Percentiles rank a stretch among this genome's conserved stretches.
Conservation (phyloP, 2,888 invertebrate genomes). For the Leucophenga maculata region DNA sequence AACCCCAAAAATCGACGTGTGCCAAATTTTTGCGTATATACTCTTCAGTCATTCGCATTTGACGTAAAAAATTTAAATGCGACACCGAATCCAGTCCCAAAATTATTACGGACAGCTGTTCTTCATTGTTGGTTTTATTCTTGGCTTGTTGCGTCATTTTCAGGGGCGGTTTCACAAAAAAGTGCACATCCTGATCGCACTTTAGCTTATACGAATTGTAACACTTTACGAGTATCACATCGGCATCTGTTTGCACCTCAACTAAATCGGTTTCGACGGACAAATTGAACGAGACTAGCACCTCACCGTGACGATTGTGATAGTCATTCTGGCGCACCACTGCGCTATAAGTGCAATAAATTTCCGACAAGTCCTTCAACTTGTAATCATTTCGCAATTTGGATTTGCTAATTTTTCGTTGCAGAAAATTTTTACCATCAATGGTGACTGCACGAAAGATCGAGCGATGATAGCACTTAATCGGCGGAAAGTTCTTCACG, state of each 20-base stretch:
- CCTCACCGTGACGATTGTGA: background rate
- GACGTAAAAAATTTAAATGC: slow-evolving; percentile 84
- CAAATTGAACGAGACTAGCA: too few relatives aligned
- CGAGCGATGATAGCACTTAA: background rate
- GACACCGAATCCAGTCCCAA: slow-evolving; percentile 89
- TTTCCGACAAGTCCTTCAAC: background rate
- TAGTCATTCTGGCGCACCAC: background rate
- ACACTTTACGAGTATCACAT: background rate
- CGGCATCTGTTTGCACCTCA: too few relatives aligned
- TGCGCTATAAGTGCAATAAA: slow-evolving; percentile 1
- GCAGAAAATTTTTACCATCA: slow-evolving; percentile 2
- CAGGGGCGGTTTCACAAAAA: slow-evolving; percentile 28
- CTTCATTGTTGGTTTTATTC: background rate
- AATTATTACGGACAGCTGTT: slow-evolving; percentile 78
- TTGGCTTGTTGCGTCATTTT: background rate
- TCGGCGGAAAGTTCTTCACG: background rate
- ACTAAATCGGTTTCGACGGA: too few relatives aligned
- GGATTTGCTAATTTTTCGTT: background rate
- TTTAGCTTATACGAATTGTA: background rate
- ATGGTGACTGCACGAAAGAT: background rate
- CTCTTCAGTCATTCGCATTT: slow-evolving; percentile 80
- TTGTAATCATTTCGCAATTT: background rate
- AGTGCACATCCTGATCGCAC: slow-evolving; percentile 34
- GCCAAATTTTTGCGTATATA: slow-evolving; percentile 72
- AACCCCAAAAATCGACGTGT: slow-evolving; percentile 82